Conservation (phyloP, 2,113 vertebrate species). For the Pseudois nayaur region DNA sequence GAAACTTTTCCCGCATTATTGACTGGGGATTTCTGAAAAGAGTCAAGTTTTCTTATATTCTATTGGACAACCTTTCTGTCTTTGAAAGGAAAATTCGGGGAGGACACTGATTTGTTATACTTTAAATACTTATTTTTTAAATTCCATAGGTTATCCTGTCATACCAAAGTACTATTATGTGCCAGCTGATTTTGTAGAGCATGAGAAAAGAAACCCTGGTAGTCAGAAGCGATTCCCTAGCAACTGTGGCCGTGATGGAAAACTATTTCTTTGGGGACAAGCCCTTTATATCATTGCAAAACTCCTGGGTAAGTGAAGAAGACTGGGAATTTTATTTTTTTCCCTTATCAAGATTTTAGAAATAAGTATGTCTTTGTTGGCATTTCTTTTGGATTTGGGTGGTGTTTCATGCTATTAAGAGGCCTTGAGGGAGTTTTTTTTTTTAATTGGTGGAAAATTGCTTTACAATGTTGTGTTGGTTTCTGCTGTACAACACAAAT, state of each 20-base stretch:
- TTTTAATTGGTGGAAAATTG: neutral
- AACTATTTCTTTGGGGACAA: constrained; percentile 95
- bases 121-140: constrained; percentile 57
- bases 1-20: neutral
- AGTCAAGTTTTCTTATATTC: neutral
- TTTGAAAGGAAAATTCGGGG: neutral
- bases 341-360: neutral
- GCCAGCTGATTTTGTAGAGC: constrained; percentile 94
- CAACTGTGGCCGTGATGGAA: constrained; percentile 92
- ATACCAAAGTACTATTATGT: constrained; percentile 97
- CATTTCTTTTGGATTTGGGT: neutral
- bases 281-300: constrained; percentile 93
- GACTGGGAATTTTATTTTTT: neutral
- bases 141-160: constrained; percentile 86
- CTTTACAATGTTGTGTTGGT: neutral
- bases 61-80: neutral
- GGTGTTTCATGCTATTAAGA: neutral
- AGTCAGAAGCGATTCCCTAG: constrained; percentile 97
- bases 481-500: neutral
- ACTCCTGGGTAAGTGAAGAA: constrained; percentile 88
- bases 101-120: neutral
- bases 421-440: neutral
- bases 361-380: neutral
- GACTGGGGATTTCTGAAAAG: neutral
- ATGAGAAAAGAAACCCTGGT: constrained; percentile 90